Percentiles rank a stretch among this genome's conserved stretches.
Conservation (phyloP, 2,797 vertebrate species). For the Alca torda region DNA sequence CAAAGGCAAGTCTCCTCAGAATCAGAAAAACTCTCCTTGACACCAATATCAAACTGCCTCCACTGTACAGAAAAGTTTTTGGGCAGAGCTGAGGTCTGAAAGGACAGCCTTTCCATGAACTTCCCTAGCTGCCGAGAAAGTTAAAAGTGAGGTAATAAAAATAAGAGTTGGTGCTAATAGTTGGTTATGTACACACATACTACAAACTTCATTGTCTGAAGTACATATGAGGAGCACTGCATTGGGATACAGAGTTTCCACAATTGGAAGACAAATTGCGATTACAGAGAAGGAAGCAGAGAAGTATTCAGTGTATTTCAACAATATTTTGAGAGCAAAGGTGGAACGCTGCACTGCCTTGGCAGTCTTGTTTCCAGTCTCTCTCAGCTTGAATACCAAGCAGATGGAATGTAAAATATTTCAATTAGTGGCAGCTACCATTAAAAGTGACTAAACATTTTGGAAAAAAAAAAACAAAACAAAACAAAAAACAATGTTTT, state of each 20-base stretch:
- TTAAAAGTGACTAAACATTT: neutral
- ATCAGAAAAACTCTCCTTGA: neutral
- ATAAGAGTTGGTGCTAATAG: neutral
- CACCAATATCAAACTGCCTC: neutral
- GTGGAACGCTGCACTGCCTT: neutral
- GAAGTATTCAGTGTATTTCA: neutral
- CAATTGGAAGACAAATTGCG: neutral
- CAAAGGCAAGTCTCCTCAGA: neutral
- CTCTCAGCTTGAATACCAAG: neutral
- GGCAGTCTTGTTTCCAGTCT: neutral
- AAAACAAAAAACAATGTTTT: neutral
- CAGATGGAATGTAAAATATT: neutral
- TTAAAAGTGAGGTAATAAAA: neutral
- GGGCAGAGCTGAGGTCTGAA: neutral
- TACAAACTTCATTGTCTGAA: neutral
- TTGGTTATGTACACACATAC: neutral
- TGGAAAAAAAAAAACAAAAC: fast-evolving
- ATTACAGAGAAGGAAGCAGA: neutral
- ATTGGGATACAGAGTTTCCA: neutral
- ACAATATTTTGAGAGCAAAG: neutral
- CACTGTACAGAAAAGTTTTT: neutral
- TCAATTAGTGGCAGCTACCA: neutral
- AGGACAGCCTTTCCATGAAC: neutral
- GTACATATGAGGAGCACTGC: neutral
- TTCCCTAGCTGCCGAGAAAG: neutral